phyloP scores from a whole-genome alignment of 1,140 invertebrate species.

The Megalopta genalis region DNA sequence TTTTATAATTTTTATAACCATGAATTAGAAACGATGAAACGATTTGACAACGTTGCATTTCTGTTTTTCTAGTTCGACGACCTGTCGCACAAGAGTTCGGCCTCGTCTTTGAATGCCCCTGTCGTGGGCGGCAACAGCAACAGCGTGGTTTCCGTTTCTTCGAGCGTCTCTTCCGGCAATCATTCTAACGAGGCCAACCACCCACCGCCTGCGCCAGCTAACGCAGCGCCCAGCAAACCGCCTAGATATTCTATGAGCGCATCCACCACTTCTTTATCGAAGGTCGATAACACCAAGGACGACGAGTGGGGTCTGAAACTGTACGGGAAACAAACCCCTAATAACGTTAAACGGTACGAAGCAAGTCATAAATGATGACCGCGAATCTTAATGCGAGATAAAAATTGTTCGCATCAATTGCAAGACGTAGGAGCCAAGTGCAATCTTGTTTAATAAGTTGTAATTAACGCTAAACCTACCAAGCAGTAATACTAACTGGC shows the following conservation, averaged over 20 bases:
- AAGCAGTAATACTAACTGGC: no score
- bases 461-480: no score
- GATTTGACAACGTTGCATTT: not conserved
- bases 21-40: no score
- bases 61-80: constrained; percentile 87
- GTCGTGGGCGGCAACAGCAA: constrained; percentile 61
- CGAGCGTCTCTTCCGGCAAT: constrained; percentile 58
- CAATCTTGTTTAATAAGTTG: no score
- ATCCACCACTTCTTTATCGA: constrained; percentile 73
- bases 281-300: constrained; percentile 76
- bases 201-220: constrained; percentile 61
- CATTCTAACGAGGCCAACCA: constrained; percentile 51
- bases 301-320: constrained; percentile 93
- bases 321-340: constrained; percentile 83
- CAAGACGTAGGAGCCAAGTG: no score
- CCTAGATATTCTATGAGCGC: constrained; percentile 77
- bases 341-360: constrained; percentile 71
- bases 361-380: not conserved
- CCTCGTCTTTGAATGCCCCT: constrained; percentile 86
- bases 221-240: constrained; percentile 80
- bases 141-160: constrained; percentile 40
- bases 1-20: no score
- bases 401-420: no score
- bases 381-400: no score
- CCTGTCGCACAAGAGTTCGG: constrained; percentile 92